Evolutionary conservation across 2,888 invertebrate species (phyloP), one percentile per base, ranked within the genome.

Genomic region (Rhamnusium bicolor): DNA sequence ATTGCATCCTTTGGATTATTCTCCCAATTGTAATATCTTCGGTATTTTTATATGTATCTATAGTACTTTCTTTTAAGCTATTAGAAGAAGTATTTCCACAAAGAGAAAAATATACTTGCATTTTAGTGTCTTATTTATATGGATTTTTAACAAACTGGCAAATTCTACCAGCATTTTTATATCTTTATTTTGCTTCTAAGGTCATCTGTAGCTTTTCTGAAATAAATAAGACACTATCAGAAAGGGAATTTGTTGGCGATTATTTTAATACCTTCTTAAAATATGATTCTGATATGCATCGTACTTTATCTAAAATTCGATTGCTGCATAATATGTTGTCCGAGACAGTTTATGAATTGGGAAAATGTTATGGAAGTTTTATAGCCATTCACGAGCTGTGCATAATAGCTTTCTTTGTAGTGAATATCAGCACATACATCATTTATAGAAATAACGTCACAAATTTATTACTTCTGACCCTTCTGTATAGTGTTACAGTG

Each of bases 341-440:
- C 0, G 72, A 79, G 53, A 68, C 72, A 12, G 81, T 81, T 10
- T 46, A 68, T 29, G 69, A 79, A 67, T 60, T 82, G 49, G 77
- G 80, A n/a, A 71, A 76, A 12, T 69, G 76, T 47, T 82, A 74
- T 69, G 82, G 82, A n/a, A 79, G 71, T 56, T 81, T 79, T 19
- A 66, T 82, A 74, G 82, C 82, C n/a, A 60, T 80, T 3, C 80
- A 82, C 72, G 80, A 82, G 60, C 56, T 81, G 0, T 79, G 69
- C 53, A 62, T 78, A 6, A 81, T 79, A 19, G 56, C 69, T 7
- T 77, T 81, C 74, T 73, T 80, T 18, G 79, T 82, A 16, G 49
- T 78, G 1, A 82, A 80, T 63, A 58, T 81, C n/a, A 76, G 75
- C 18, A 73, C 74, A 7, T 69, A 74, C 53, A 74, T 80, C n/a